A percentile compares a stretch with the other conserved stretches of the same genome.
Conservation (phyloP, 2,113 vertebrate species). For the Grallaria varia region DNA sequence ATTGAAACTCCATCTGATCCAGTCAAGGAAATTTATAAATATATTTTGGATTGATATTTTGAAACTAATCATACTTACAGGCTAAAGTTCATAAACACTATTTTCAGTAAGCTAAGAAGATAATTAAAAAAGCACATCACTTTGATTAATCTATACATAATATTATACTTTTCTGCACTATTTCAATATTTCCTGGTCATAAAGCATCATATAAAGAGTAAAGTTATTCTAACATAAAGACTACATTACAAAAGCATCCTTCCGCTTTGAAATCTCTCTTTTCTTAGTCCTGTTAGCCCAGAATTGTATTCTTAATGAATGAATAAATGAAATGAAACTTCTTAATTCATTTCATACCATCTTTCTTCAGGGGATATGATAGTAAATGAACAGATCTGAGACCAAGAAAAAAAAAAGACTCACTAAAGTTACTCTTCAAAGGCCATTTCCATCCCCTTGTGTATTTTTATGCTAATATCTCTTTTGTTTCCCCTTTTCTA, state of each 20-base stretch:
- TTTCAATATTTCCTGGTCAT: background rate
- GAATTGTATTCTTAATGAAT: background rate
- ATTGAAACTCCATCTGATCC: background rate
- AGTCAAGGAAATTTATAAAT: background rate
- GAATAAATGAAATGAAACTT: background rate
- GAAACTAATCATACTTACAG: background rate
- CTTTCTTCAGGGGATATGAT: background rate
- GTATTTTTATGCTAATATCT: background rate
- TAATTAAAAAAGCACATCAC: background rate
- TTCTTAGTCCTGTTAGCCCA: background rate
- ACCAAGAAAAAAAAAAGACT: background rate
- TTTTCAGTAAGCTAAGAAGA: background rate
- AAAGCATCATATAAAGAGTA: background rate
- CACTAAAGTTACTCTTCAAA: conserved; percentile 1
- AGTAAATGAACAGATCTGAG: background rate
- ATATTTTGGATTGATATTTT: background rate
- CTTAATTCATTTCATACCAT: background rate
- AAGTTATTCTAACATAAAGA: background rate
- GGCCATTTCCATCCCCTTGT: background rate
- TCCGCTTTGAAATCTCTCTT: background rate
- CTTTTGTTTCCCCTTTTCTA: background rate
- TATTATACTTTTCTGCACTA: background rate
- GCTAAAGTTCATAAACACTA: background rate
- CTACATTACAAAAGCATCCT: background rate
- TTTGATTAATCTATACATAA: background rate